Conservation (phyloP, 2,888 invertebrate genomes). For the Palloptera scutellata region DNA sequence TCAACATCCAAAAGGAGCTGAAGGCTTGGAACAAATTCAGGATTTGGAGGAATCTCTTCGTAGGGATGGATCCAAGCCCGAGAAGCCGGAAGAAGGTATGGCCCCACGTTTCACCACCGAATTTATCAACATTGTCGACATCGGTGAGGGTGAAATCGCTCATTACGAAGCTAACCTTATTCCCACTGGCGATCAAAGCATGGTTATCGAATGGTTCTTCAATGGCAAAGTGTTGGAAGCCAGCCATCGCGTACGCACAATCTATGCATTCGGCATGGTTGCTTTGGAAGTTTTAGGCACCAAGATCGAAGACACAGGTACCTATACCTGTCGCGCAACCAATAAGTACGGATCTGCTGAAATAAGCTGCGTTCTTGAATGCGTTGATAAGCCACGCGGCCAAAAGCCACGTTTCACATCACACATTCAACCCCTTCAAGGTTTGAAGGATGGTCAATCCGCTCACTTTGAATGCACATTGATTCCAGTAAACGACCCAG, state of each 20-base stretch:
- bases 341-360: constrained; percentile 90
- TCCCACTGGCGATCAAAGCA: constrained; percentile 91
- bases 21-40: constrained; percentile 90
- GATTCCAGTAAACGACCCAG: constrained; percentile 92
- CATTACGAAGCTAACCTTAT: constrained; percentile 97
- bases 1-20: constrained; percentile 94
- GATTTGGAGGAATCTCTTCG: constrained; percentile 87
- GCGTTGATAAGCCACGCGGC: constrained; percentile 84
- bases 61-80: constrained; percentile 72
- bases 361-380: constrained; percentile 82
- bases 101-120: constrained; percentile 89
- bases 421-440: constrained; percentile 83
- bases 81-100: constrained; percentile 80
- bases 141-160: constrained; percentile 94
- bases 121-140: constrained; percentile 81
- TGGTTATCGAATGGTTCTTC: constrained; percentile 96
- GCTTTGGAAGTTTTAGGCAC: constrained; percentile 95
- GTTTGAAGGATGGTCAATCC: constrained; percentile 90
- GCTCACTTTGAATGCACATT: constrained; percentile 96
- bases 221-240: constrained; percentile 89
- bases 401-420: constrained; percentile 89
- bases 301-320: constrained; percentile 90
- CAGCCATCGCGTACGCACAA: constrained; percentile 89
- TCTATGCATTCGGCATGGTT: constrained; percentile 97
- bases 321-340: constrained; percentile 86